phyloP scores from a whole-genome alignment of 2,888 invertebrate genomes.

The Eurytoma adleriae region DNA sequence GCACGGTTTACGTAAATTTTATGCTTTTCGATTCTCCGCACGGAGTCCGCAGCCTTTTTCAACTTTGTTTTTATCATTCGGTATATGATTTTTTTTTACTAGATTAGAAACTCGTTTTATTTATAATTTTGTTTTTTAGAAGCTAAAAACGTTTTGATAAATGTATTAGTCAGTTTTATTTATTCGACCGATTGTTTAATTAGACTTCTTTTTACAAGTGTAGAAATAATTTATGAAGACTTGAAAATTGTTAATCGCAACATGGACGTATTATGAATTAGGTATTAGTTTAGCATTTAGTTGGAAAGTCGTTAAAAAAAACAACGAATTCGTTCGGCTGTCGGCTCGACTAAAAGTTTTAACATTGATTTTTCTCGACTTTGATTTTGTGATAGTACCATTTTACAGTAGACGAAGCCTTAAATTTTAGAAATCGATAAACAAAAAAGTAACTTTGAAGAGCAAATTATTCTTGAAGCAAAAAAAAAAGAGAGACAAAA shows the following conservation, averaged over 20 bases:
- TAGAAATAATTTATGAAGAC: too few relatives aligned
- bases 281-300: neutral
- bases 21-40: constrained; percentile 16
- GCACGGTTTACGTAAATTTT: constrained; percentile 11
- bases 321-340: constrained; percentile 18
- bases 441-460: neutral
- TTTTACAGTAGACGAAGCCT: constrained; percentile 22
- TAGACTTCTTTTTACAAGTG: too few relatives aligned
- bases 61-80: constrained; percentile 1
- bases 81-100: neutral
- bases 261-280: neutral
- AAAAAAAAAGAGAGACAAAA: neutral
- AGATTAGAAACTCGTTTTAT: neutral
- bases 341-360: neutral
- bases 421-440: constrained; percentile 7
- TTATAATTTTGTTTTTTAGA: neutral
- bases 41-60: constrained; percentile 18
- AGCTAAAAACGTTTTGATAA: too few relatives aligned
- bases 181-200: too few relatives aligned
- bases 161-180: too few relatives aligned
- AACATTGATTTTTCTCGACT: neutral
- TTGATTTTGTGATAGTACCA: constrained; percentile 3
- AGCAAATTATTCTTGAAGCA: constrained; percentile 20
- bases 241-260: too few relatives aligned
- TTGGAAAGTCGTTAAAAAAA: too few relatives aligned